Evolutionary conservation across 2,797 vertebrate genomes (phyloP), one percentile per base, ranked within the genome.

Genomic region (Okamejei kenojei): DNA sequence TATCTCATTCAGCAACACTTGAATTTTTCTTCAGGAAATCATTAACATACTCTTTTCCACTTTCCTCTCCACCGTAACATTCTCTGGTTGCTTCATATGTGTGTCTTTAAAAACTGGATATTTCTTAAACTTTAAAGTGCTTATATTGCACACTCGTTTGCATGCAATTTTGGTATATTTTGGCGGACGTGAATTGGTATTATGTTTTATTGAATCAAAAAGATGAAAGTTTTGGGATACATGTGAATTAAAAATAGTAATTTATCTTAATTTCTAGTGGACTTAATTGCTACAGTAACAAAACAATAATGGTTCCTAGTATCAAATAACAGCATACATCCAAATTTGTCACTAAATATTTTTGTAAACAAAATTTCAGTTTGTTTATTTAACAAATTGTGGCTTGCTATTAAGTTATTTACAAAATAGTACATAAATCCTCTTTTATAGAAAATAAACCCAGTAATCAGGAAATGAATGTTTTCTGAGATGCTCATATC

Each of bases 381-480:
- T 68, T 90, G 38, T 68, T 35, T 74, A 45, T 54, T 71, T 15
- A 91, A 90, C 19, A 91, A 91, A 45, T 10, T 65, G 9, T 82
- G 45, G 54, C 10, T 84, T 90, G 63, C 17, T 68, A 32, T 68
- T 68, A 35, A 15, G 9, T 74, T 54, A 73, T 91, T 74, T 45
- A 45, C 19, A 71, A 54, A 54, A 71, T 10, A 73, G 68, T 54
- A 54, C 23, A 91, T 19, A 74, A 91, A 38, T 73, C 32, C 5
- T 73, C 23, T 73, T 91, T 74, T 73, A 73, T 73, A 45, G 68
- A 71, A 91, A 91, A 74, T n/a, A 91, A 68, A 38, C 61, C 26
- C 82, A n/a, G 71, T 15, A 91, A 91, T 26, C 90, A 91, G 90
- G 90, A 91, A 91, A 38, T 74, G 11, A 8, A 26, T 54, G 90